phyloP scores from a whole-genome alignment of 2,113 vertebrate genomes.

The Peromyscus polionotus region DNA sequence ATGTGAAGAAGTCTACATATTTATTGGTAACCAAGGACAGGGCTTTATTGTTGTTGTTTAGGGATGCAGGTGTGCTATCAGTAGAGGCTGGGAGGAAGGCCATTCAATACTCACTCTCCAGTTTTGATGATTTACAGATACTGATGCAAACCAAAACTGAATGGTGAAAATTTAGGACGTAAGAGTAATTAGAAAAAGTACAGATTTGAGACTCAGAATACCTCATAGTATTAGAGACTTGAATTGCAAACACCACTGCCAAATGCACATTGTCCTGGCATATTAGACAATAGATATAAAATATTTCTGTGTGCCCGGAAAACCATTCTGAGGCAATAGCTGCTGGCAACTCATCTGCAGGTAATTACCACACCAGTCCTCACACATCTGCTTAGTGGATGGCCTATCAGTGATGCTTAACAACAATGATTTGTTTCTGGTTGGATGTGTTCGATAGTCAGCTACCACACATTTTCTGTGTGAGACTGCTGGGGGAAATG shows the following conservation, averaged over 20 bases:
- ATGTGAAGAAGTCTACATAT: background rate
- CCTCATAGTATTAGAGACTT: background rate
- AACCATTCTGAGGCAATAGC: constrained; percentile 49
- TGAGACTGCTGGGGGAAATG: constrained; percentile 54
- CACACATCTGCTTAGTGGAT: constrained; percentile 72
- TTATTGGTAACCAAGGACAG: background rate
- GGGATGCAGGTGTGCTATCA: rapidly evolving
- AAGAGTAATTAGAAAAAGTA: constrained; percentile 40
- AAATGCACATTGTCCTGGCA: constrained; percentile 35
- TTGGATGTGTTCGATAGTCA: constrained; percentile 55
- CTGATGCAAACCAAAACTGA: background rate
- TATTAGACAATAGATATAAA: constrained; percentile 63
- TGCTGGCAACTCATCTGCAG: constrained; percentile 57
- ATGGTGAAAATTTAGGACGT: constrained; percentile 20
- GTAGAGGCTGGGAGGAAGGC: background rate
- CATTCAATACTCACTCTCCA: background rate
- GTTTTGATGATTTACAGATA: constrained; percentile 20
- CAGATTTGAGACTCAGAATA: constrained; percentile 42
- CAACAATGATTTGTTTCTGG: constrained; percentile 67
- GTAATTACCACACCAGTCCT: constrained; percentile 66
- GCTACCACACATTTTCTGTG: constrained; percentile 67
- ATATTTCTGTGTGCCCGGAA: constrained; percentile 53
- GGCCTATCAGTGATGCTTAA: constrained; percentile 69
- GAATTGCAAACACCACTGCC: constrained; percentile 13
- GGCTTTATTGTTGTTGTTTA: background rate